These are phyloP conservation scores for Petrocephalus microphthalmus DNA, from an alignment of 2,113 vertebrate genomes.

Conservation along the genomic window DNA sequence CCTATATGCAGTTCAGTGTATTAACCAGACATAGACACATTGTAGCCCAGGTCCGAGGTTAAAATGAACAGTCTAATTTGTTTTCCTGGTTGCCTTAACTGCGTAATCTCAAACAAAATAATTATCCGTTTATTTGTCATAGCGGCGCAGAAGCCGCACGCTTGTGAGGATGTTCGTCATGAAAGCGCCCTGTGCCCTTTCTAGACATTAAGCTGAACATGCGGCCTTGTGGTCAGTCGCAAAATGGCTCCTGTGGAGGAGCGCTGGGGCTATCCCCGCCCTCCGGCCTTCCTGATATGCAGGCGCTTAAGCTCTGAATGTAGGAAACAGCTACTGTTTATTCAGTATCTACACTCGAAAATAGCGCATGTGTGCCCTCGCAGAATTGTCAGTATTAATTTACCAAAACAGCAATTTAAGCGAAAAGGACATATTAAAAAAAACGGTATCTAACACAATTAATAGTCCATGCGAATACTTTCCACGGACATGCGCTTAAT, in stretches of 20 bases:
- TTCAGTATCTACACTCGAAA: not conserved
- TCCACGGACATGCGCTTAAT: not conserved
- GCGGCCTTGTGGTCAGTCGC: constrained; percentile 18
- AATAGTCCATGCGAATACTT: not conserved
- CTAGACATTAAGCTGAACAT: not conserved
- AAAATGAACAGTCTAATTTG: not conserved
- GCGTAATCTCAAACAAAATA: not conserved
- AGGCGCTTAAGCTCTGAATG: not conserved
- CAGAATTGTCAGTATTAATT: not conserved
- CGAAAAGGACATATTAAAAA: not conserved
- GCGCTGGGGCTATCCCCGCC: not conserved
- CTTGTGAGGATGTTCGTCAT: too few relatives aligned
- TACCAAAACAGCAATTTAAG: not conserved
- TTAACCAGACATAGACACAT: not conserved
- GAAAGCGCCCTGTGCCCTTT: constrained; percentile 43
- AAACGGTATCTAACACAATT: not conserved
- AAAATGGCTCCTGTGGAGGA: constrained; percentile 21
- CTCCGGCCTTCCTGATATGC: not conserved
- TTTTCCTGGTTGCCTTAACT: not conserved
- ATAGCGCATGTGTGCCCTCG: not conserved
- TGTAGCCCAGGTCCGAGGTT: not conserved
- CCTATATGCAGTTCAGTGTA: not conserved
- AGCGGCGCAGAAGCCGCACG: not conserved
- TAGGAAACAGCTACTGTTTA: constrained; percentile 3
- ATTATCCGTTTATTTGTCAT: not conserved